Conservation (phyloP, 2,888 invertebrate species). For the Andricus quercusramuli region DNA sequence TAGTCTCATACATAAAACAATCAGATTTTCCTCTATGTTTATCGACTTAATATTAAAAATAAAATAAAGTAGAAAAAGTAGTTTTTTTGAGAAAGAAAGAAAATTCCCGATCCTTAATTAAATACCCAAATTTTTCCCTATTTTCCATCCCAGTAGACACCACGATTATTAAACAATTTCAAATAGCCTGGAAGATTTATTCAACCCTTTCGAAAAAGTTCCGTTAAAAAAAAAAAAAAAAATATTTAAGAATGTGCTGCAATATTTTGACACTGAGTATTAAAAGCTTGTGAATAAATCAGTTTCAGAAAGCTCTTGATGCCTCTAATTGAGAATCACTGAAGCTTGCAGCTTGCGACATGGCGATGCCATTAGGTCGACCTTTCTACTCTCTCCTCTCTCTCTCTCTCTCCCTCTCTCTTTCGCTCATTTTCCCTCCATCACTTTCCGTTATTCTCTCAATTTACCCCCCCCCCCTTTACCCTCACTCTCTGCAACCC, state of each 20-base stretch:
- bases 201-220: too few species aligned
- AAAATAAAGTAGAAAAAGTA: too few species aligned
- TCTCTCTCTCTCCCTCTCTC: slow-evolving; percentile 45
- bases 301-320: slow-evolving; percentile 30
- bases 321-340: slow-evolving; percentile 70
- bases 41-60: too few species aligned
- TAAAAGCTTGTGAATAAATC: slow-evolving; percentile 27
- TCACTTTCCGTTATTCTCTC: slow-evolving; percentile 45
- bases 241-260: background rate
- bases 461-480: background rate
- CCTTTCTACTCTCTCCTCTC: slow-evolving; percentile 46
- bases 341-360: slow-evolving; percentile 72
- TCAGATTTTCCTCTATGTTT: too few species aligned
- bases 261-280: background rate
- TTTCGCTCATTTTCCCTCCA: slow-evolving; percentile 48
- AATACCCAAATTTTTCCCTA: too few species aligned
- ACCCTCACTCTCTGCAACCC: slow-evolving; percentile 28
- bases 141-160: too few species aligned
- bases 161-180: too few species aligned
- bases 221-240: background rate
- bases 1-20: too few species aligned
- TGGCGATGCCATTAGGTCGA: slow-evolving; percentile 72
- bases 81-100: too few species aligned
- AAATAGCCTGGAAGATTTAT: too few species aligned
- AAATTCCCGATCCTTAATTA: too few species aligned